Evolutionary conservation across 2,797 vertebrate genomes (phyloP), one percentile per base, ranked within the genome.

Genomic region (Scleropages formosus): DNA sequence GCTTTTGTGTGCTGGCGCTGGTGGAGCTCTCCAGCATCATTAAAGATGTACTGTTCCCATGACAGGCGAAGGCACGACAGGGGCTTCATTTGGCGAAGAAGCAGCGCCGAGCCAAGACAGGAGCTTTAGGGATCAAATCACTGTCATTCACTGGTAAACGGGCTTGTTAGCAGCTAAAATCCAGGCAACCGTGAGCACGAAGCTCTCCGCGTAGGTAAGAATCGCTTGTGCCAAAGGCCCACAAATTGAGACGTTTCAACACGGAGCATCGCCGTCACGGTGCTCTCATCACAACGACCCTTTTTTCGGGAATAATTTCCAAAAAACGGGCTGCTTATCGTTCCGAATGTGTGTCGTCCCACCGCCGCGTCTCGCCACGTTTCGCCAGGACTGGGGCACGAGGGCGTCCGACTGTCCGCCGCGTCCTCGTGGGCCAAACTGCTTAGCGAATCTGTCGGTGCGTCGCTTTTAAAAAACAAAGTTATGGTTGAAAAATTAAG

Each of bases 1-100:
- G 88, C 90, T 91, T 93, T 92, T 93, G 90, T 92, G 86, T 80
- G 78, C 77, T 76, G 87, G 85, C 88, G 84, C 80, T 77, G 72
- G 76, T 81, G 76, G 82, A 87, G 85, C 87, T 84, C 88, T 92
- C 87, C 84, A 79, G 86, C 86, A 84, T 90, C 92, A 92, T 92
- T 92, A 92, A 92, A 92, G 88, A 91, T 92, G 89, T 87, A 92
- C 84, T 85, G 88, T 91, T 93, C 91, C 91, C 91, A 91, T 90
- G 91, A 88, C 82, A 65, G 75, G 84, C 67, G 76, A 75, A 81
- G 89, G 88, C 85, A 87, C 88, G 86, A 90, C 88, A 85, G 87
- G 86, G 87, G 88, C 89, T 92, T 92, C 87, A 90, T 92, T 89
- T 90, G 88, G 62, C 62, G 46, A 62, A 73, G 70, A 66, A 51